Evolutionary conservation across 92 coral and sea anemone genomes (phyloP), one percentile per base, ranked within the genome.

Genomic region (Isaurus tuberculatus): DNA sequence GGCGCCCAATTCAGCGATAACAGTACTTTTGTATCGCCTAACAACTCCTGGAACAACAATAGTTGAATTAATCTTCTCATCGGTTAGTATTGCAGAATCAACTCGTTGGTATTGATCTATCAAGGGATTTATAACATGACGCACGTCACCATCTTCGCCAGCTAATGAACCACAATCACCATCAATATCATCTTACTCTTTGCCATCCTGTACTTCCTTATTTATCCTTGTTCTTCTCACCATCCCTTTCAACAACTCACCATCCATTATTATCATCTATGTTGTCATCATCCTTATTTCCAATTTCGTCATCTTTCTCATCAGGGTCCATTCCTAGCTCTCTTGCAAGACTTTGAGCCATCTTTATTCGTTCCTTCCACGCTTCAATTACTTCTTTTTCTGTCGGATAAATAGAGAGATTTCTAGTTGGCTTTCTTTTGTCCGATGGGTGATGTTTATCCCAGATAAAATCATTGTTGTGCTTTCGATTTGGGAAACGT

Each of bases 381-480:
- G 87, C 87, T 2, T 36, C 25, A n/a, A 1, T 36, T 16, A 63
- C 78, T 11, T 73, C 83, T 19, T 87, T 83, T 27, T 30, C 51
- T 1, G 80, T 43, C 44, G 86, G 82, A 14, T 86, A 80, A 26
- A 79, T 66, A 33, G 14, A 70, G 9, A 81, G 70, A 25, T 87
- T 53, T 15, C 90, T 81, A 0, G 40, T 51, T 36, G 72, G 65
- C 28, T 82, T 73, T 20, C 90, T 64, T 32, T 64, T 51, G 31
- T 72, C 90, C 43, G 49, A 31, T 0, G 67, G 23, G 65, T 66
- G 74, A 72, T 87, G 90, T 70, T 82, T 87, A 79, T 82, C 87
- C 90, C 84, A 87, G 55, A 82, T 81, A 22, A 82, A 87, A 71
- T 82, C 80, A 81, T 81, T 87, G 34, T 88, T 88, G 36, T 77